Conservation (phyloP, 2,888 invertebrate species). For the Drosophila melanosoma region DNA sequence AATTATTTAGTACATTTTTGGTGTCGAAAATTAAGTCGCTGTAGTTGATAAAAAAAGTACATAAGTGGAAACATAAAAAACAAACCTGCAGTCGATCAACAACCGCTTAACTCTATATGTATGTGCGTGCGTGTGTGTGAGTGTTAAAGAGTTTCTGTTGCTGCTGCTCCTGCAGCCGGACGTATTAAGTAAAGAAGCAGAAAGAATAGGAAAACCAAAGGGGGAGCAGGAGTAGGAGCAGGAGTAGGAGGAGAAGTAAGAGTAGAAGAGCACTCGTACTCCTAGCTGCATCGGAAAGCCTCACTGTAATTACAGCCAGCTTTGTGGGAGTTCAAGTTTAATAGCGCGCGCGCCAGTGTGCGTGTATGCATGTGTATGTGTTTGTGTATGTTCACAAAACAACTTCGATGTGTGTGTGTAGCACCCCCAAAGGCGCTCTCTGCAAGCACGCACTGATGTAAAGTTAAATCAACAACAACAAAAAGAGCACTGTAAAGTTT, state of each 20-base stretch:
- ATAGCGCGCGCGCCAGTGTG: slow-evolving; percentile 44
- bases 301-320: slow-evolving; percentile 70
- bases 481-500: slow-evolving; percentile 15
- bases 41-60: slow-evolving; percentile 15
- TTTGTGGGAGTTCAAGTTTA: slow-evolving; percentile 78
- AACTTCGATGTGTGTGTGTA: slow-evolving; percentile 63
- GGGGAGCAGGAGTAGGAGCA: slow-evolving; percentile 20
- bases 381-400: slow-evolving; percentile 11
- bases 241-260: slow-evolving; percentile 27
- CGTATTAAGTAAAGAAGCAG: slow-evolving; percentile 34
- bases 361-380: slow-evolving; percentile 23
- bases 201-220: slow-evolving; percentile 18
- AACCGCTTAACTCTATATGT: slow-evolving; percentile 3
- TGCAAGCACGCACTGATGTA: slow-evolving; percentile 41
- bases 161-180: slow-evolving; percentile 58
- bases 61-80: slow-evolving; percentile 25
- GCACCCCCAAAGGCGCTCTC: slow-evolving; percentile 73
- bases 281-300: slow-evolving; percentile 55
- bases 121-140: slow-evolving; percentile 19
- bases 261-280: slow-evolving; percentile 43
- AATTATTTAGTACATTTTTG: slow-evolving; percentile 50
- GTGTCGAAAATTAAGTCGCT: slow-evolving; percentile 29
- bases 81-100: slow-evolving; percentile 2
- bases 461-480: slow-evolving; percentile 33
- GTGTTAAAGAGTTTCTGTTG: slow-evolving; percentile 24